Base-by-base conservation (phyloP, 2,888 invertebrate species). In the Mesorhabditis spiculigera region DNA sequence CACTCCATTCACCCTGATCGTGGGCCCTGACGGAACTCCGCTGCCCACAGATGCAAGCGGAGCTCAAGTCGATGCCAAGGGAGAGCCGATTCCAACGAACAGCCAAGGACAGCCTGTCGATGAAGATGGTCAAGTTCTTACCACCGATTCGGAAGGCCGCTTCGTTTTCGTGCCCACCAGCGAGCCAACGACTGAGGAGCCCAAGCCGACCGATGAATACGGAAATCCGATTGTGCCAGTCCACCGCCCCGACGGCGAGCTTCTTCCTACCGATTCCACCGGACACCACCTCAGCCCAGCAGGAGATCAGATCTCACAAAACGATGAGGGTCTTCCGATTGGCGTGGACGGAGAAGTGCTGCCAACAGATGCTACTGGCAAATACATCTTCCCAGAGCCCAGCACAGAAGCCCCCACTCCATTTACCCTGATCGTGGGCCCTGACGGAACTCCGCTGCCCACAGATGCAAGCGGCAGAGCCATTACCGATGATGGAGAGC, bases 291-390 rank as follows among this genome's bases (percentile, higher is more conserved):
- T 78, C 4, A 73, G 68, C 43, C 58, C 70, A 41, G 77, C 76
- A 67, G 80, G 80, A 63, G 44, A 28, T 28, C 28, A 28, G 28
- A 67, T 74, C 28, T 63, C 61, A 44, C 71, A 70, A 43, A 65
- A 74, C 61, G 74, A 72, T n/a, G 70, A 8, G 45, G 72, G 72
- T 43, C 64, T 64, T 62, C 75, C 75, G 5, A 43, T 76, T 43
- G 75, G 71, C 43, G 66, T 70, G 10, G 75, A 76, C 61, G 72
- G 75, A 66, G 62, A 73, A 43, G 63, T 67, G 5, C 67, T 76
- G 28, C 75, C 78, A 28, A 74, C 73, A 5, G 78, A 77, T 69
- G 63, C 63, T 8, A 28, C 64, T 43, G 78, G 76, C 44, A 68
- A 66, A 42, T 76, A 71, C 65, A 50, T 73, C 66, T 70, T 66